Evolutionary conservation across 2,797 vertebrate species (phyloP), one percentile per base, ranked within the genome.

Genomic region (Darevskia mixta): DNA sequence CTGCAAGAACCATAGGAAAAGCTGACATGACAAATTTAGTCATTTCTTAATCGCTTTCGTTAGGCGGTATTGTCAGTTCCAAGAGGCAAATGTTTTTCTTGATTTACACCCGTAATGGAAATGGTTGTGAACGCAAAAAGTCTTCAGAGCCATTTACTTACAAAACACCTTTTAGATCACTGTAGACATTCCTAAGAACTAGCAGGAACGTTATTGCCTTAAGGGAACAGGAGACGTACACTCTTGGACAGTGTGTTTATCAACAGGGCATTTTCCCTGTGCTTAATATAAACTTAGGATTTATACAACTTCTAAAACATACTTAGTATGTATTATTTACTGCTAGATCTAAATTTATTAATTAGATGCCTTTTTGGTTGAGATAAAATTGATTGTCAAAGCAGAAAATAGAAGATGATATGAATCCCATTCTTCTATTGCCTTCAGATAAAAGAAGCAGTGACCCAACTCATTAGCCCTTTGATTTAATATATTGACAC

Each of bases 401-500:
- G 92, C 95, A 96, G 93, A 96, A 97, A 92, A 95, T 94, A 93
- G 95, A 94, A 87, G 92, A 94, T 96, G 91, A 93, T 96, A 92
- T 76, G 93, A 96, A 94, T 96, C 90, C 95, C 95, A 94, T 98
- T 97, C 98, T 97, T 97, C 97, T 96, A 95, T 96, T 98, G 97
- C 97, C 97, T 96, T 96, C 97, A 98, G 98, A 99, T 99, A 98
- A 99, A 98, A 98, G 98, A 98, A 98, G 98, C 98, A 91, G 97
- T 99, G 98, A 98, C 99, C 98, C 95, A 94, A 97, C 98, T 99
- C 98, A 99, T 99, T 99, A 99, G 98, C 98, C 98, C 98, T 97
- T 98, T 98, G 98, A 99, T 99, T 99, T 99, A 99, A 98, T 99
- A 98, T 99, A 99, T 99, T 98, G 98, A 99, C 98, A 99, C 98